These are phyloP conservation scores for Heterodera filipjevi DNA, from an alignment of 2,888 invertebrate genomes.

Conservation along the genomic window DNA sequence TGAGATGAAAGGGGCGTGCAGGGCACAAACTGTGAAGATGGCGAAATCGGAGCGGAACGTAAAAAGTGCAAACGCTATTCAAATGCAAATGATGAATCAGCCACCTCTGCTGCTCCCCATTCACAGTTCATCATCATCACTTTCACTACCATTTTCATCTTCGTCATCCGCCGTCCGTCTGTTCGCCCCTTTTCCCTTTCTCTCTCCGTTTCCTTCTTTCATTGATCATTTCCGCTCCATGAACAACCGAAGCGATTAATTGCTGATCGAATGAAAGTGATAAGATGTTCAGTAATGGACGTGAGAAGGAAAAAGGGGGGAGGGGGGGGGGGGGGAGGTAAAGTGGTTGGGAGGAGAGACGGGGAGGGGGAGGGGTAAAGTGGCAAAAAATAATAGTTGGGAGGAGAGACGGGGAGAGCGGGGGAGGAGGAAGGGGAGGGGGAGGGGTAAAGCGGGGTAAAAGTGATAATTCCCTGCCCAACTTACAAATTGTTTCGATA, in stretches of 20 bases:
- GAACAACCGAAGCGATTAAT: background rate
- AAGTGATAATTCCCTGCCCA: background rate
- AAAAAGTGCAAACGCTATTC: conserved; percentile 2
- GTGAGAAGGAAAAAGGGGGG: background rate
- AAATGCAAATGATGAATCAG: background rate
- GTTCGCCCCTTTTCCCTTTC: background rate
- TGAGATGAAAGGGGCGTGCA: background rate
- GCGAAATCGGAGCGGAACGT: conserved; percentile 8
- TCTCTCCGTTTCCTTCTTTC: background rate
- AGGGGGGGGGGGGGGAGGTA: background rate
- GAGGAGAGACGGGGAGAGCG: background rate
- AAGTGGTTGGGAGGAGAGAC: background rate
- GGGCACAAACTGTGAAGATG: background rate
- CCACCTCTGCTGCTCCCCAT: background rate
- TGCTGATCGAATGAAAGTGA: conserved; percentile 5
- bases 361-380: too few species aligned
- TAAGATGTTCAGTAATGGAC: background rate
- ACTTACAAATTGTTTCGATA: background rate
- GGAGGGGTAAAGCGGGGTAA: background rate
- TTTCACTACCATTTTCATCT: background rate
- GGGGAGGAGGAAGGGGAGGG: background rate
- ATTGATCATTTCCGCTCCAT: background rate
- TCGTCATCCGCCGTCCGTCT: background rate
- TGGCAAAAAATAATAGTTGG: too few species aligned
- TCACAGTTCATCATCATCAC: background rate